Percentiles rank a stretch among this genome's conserved stretches.
Conservation (phyloP, 1,140 invertebrate species). For the Oscheius sp. region DNA sequence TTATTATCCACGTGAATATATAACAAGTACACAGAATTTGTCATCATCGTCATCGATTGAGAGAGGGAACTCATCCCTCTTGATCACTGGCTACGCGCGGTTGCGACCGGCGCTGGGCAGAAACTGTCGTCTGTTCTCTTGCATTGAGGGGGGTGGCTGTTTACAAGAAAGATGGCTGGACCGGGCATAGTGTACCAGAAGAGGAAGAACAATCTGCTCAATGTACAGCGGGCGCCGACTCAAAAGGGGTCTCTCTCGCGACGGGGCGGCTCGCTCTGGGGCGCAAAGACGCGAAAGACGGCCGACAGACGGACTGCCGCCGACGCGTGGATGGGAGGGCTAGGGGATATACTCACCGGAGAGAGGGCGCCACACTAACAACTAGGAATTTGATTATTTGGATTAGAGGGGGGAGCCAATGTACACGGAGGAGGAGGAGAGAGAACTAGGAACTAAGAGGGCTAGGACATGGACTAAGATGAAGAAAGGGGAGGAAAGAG, state of each 20-base stretch:
- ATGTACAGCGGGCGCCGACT: not conserved
- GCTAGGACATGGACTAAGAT: not conserved
- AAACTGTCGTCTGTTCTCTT: too few species aligned
- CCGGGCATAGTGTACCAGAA: not conserved
- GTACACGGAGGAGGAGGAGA: not conserved
- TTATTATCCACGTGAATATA: too few species aligned
- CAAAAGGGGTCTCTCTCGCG: not conserved
- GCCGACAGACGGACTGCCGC: not conserved
- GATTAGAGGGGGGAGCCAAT: not conserved
- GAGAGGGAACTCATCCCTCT: too few species aligned
- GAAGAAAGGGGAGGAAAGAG: not conserved
- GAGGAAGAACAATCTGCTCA: not conserved
- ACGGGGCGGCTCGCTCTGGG: not conserved
- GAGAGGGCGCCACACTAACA: too few species aligned
- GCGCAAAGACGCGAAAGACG: not conserved
- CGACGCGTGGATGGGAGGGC: not conserved
- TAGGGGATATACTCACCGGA: too few species aligned
- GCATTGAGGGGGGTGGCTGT: too few species aligned
- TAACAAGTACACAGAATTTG: too few species aligned
- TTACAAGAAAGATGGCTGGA: not conserved
- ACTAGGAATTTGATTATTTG: too few species aligned
- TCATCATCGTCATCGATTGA: too few species aligned
- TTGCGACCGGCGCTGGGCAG: too few species aligned
- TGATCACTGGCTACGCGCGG: too few species aligned
- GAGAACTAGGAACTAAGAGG: not conserved